Evolutionary conservation across 92 coral and sea anemone genomes (phyloP), one percentile per base, ranked within the genome.

Genomic region (Scolanthus callimorphus): DNA sequence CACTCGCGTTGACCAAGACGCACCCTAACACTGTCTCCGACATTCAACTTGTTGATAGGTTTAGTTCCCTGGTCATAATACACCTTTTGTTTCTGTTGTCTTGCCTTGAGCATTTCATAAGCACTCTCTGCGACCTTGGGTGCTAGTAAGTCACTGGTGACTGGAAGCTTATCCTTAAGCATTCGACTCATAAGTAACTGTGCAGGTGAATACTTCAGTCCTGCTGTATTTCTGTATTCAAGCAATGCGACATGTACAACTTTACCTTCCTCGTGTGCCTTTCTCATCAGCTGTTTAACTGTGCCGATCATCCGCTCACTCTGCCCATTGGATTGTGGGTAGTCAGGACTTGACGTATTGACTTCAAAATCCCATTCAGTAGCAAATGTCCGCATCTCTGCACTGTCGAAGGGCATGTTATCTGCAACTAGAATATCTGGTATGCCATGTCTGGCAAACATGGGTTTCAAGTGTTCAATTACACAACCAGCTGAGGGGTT

Each of bases 291-390:
- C 19, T 71, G 57, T 70, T 57, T 79, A 23, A 72, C 57, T 43
- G 29, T 57, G 23, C 70, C 59, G 25, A 65, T 69, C 54, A 37
- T 50, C 41, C 51, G 34, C 19, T 73, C 71, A 29, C 59, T 53
- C 20, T 65, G 81, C 2, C 86, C 76, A 65, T 72, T 79, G 17
- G 81, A 72, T 22, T 56, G 55, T 20, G 71, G 54, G 45, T 79
- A 46, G 17, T 59, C 44, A 3, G 76, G 76, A 48, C 81, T 73
- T 13, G 59, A 49, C 8, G 71, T 58, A 27, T 51, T 28, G 47
- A 65, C 47, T 54, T 45, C n/a, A 19, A 69, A 54, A 30, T 55
- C 55, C 61, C 68, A 56, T 17, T 49, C 63, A 8, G 31, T 23
- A 2, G 60, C 59, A 17, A 58, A 70, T 29, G 34, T 20, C 2